phyloP scores from a whole-genome alignment of 2,797 vertebrate species.

The Phoeniculus purpureus region DNA sequence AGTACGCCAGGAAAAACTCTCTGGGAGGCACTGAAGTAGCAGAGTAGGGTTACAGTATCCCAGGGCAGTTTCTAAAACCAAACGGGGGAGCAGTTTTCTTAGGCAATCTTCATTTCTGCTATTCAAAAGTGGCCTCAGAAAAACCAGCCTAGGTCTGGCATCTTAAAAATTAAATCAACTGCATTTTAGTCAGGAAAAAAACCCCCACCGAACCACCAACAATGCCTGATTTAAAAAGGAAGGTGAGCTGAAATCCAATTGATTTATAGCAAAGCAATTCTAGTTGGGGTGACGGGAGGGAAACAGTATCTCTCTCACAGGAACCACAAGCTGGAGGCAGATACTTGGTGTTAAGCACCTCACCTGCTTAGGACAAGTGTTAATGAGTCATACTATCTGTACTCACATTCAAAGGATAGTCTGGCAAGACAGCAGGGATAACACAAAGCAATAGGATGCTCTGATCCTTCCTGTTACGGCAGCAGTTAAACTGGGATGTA shows the following conservation, averaged over 20 bases:
- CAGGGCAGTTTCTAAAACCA: neutral
- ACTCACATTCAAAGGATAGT: conserved; percentile 32
- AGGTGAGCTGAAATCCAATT: neutral
- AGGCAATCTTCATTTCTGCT: neutral
- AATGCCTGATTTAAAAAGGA: neutral
- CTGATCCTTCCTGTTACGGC: neutral
- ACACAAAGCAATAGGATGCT: neutral
- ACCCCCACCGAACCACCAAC: too few species aligned
- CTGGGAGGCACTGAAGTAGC: neutral
- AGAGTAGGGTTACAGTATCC: neutral
- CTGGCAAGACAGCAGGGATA: conserved; percentile 58
- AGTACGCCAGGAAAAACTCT: neutral
- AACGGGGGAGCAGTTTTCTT: neutral
- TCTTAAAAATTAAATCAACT: neutral
- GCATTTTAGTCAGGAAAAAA: neutral
- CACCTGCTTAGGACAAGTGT: conserved; percentile 51
- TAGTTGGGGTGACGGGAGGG: neutral
- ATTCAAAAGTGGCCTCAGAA: neutral
- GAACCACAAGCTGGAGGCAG: conserved; percentile 31
- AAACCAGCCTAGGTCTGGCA: neutral
- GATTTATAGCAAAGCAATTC: neutral
- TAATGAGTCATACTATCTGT: conserved; percentile 66
- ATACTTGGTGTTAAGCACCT: conserved; percentile 43
- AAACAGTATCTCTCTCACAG: neutral
- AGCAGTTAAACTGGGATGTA: neutral